Base-by-base conservation (phyloP, 30 jellyfish, hydroid and myxozoan species). In the Cassiopea xamachana region DNA sequence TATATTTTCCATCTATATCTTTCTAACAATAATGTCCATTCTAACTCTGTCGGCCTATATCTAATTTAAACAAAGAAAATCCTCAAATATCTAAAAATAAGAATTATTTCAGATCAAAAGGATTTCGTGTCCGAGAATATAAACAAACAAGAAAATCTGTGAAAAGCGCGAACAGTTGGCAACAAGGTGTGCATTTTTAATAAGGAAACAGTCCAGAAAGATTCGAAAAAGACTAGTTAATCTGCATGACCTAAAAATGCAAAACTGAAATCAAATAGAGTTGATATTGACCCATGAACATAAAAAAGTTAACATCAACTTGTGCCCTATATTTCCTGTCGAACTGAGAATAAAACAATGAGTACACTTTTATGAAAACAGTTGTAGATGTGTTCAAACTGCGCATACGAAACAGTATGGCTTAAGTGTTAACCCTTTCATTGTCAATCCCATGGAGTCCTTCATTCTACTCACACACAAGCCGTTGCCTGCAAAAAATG, bases 291-390 rank as follows among this genome's bases (percentile, higher is more conserved):
- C 95, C 95, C 85, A 44, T 9, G 87, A 60, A 74, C 19, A 46
- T 46, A 60, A 49, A 49, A 75, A 60, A 76, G 70, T 58, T 88
- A 69, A 88, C 68, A 46, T 86, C 90, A 60, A 88, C 58, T 88
- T 88, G 95, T 62, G 95, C 87, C 46, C 59, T 67, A 88, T 46
- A 86, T 88, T 88, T 79, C 95, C 95, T 70, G 95, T 88, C 90
- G 90, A 27, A 79, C 95, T 64, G 95, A 48, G 95, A 68, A 39
- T 18, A 5, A 4, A 50, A 88, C 95, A 88, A 88, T 9, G 87
- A 69, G 61, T n/a, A 76, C 82, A 59, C 71, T 78, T 73, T 79
- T 83, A 2, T 71, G 6, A 16, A 75, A 88, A 88, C 95, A 58
- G 90, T 80, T 81, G 47, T 17, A 77, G 77, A 43, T 27, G 59